phyloP scores from a whole-genome alignment of 1,140 invertebrate species.

The Caerostris extrusa region DNA sequence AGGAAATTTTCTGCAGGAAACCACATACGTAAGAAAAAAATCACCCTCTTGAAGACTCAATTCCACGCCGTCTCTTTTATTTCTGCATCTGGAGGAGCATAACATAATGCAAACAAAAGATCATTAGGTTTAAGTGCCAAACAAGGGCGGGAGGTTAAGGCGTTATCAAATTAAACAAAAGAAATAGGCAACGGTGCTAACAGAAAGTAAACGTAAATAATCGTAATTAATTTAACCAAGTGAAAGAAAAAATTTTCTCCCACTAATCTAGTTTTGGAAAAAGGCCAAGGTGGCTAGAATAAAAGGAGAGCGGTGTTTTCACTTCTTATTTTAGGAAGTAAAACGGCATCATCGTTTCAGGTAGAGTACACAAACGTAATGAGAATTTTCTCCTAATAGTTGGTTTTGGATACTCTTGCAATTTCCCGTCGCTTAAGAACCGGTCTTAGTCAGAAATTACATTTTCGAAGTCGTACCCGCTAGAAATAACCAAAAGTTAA shows the following conservation, averaged over 20 bases:
- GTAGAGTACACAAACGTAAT: not conserved
- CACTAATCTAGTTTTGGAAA: slow-evolving; percentile 37
- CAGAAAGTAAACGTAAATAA: slow-evolving; percentile 60
- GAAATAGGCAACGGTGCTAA: slow-evolving; percentile 10
- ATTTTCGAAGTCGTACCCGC: not conserved
- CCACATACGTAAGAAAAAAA: not conserved
- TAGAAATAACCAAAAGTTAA: not conserved
- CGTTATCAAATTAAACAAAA: slow-evolving; percentile 41
- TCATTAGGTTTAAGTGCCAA: slow-evolving; percentile 33
- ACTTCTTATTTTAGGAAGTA: slow-evolving; percentile 7
- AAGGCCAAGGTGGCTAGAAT: slow-evolving; percentile 1
- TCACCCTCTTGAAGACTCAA: not conserved
- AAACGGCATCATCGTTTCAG: slow-evolving; percentile 33
- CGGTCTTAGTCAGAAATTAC: not conserved
- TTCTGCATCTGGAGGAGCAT: not conserved
- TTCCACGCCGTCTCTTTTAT: not conserved
- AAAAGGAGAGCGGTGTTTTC: not conserved
- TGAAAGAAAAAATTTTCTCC: not conserved
- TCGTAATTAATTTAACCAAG: slow-evolving; percentile 35
- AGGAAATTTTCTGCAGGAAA: not conserved
- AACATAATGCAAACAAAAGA: slow-evolving; percentile 29
- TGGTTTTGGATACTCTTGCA: not conserved
- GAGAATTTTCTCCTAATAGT: not conserved
- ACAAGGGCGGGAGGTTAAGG: slow-evolving; percentile 26
- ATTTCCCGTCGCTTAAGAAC: not conserved